Conservation (phyloP, 2,113 vertebrate species). For the Ardeotis arabs region DNA sequence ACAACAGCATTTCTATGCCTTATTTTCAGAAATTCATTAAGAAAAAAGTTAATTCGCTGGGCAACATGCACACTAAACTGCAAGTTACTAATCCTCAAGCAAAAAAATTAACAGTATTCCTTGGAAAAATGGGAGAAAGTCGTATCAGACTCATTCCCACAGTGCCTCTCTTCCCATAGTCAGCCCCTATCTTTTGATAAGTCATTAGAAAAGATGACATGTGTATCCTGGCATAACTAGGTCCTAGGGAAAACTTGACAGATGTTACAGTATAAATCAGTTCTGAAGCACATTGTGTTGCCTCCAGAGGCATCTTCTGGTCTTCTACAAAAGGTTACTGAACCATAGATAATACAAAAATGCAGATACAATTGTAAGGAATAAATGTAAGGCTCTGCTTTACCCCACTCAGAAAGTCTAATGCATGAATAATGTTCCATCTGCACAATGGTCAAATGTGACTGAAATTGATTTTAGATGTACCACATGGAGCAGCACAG, state of each 20-base stretch:
- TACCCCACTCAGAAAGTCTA: constrained; percentile 57
- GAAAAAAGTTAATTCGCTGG: not conserved
- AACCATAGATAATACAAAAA: constrained; percentile 66
- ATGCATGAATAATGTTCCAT: constrained; percentile 72
- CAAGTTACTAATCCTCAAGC: not conserved
- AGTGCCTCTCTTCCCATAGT: not conserved
- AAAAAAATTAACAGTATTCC: not conserved
- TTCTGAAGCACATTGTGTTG: constrained; percentile 45
- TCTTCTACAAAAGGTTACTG: constrained; percentile 62
- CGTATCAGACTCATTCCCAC: not conserved
- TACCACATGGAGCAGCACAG: constrained; percentile 42
- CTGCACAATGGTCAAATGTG: constrained; percentile 58
- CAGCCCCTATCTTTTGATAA: constrained; percentile 45
- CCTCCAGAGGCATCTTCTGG: constrained; percentile 59
- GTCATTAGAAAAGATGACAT: constrained; percentile 59
- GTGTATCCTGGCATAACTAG: constrained; percentile 62
- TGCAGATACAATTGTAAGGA: constrained; percentile 63
- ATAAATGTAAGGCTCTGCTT: constrained; percentile 55
- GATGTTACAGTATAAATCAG: constrained; percentile 71
- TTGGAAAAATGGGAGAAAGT: constrained; percentile 4
- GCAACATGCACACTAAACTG: not conserved
- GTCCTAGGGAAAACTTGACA: constrained; percentile 65
- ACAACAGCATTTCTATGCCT: not conserved
- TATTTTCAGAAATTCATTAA: constrained; percentile 12
- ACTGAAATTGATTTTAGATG: constrained; percentile 72